Percentiles rank a stretch among this genome's conserved stretches.
Evolutionary conservation across 35 echinoderm and acorn worm species (phyloP).

Genomic region (Ptychodera flava): DNA sequence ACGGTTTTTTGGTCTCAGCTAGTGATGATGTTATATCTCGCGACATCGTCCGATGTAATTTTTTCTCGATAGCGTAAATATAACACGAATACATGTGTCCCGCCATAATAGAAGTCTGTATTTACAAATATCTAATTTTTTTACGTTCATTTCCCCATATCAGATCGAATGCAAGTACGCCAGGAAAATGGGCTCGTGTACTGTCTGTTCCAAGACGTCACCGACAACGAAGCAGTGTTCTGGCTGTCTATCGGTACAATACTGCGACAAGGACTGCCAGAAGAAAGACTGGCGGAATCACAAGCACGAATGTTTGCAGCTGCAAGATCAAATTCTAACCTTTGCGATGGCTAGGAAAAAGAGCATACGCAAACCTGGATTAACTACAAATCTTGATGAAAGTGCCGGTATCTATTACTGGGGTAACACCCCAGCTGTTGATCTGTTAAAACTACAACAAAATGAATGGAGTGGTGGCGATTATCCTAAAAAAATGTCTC

Average conservation of each 20-base stretch:
- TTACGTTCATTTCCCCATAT: too few relatives aligned
- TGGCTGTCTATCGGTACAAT: neutral
- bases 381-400: neutral
- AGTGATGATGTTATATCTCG: too few relatives aligned
- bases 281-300: neutral
- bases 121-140: too few relatives aligned
- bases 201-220: neutral
- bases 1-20: too few relatives aligned
- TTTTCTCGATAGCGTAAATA: too few relatives aligned
- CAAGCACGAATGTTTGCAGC: neutral
- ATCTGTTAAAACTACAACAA: conserved; percentile 41
- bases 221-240: neutral
- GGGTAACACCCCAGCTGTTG: conserved; percentile 43
- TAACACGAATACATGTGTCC: too few relatives aligned
- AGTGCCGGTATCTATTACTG: conserved; percentile 27
- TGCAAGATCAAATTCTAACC: neutral
- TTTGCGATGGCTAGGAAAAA: neutral
- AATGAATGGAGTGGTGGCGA: conserved; percentile 25
- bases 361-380: neutral
- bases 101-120: too few relatives aligned
- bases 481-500: neutral
- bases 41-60: too few relatives aligned
- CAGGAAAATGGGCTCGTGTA: neutral
- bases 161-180: neutral
- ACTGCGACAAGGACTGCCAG: neutral